A percentile compares a stretch with the other conserved stretches of the same genome.
Evolutionary conservation across 2,888 invertebrate species (phyloP).

Genomic region (Helobdella robusta): DNA sequence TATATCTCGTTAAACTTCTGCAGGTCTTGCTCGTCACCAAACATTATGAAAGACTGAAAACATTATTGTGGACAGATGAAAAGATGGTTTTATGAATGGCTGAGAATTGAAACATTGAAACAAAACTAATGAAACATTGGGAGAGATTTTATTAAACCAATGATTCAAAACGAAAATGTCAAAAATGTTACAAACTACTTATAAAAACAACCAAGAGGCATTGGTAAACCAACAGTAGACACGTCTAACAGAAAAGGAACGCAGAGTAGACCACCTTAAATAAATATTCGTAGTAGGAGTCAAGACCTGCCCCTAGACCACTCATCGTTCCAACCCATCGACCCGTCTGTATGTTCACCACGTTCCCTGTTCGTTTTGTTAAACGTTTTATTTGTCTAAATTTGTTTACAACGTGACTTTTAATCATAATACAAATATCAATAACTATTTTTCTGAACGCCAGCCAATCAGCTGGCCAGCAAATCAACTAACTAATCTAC

Average conservation of each 20-base stretch:
- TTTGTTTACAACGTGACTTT: not conserved
- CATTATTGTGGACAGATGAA: constrained; percentile 24
- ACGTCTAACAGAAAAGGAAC: too few species aligned
- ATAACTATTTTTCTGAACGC: too few species aligned
- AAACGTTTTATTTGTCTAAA: not conserved
- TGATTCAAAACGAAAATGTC: not conserved
- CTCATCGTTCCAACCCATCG: constrained; percentile 57
- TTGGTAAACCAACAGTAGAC: too few species aligned
- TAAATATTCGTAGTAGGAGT: constrained; percentile 59
- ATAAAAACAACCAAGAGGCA: too few species aligned
- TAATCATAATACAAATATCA: not conserved
- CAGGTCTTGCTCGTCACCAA: constrained; percentile 55
- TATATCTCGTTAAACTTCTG: constrained; percentile 57
- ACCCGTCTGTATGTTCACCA: constrained; percentile 58
- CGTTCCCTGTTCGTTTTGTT: constrained; percentile 52
- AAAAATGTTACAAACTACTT: not conserved
- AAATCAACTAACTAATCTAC: too few species aligned
- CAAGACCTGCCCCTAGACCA: constrained; percentile 58
- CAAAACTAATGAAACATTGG: not conserved
- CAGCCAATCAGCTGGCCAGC: too few species aligned
- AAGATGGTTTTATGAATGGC: too few species aligned
- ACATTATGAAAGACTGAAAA: constrained; percentile 54
- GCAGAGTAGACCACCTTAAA: constrained; percentile 53
- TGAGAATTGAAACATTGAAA: too few species aligned
- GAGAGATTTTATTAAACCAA: not conserved